Conservation (phyloP, 2,113 vertebrate species). For the Chauna torquata region DNA sequence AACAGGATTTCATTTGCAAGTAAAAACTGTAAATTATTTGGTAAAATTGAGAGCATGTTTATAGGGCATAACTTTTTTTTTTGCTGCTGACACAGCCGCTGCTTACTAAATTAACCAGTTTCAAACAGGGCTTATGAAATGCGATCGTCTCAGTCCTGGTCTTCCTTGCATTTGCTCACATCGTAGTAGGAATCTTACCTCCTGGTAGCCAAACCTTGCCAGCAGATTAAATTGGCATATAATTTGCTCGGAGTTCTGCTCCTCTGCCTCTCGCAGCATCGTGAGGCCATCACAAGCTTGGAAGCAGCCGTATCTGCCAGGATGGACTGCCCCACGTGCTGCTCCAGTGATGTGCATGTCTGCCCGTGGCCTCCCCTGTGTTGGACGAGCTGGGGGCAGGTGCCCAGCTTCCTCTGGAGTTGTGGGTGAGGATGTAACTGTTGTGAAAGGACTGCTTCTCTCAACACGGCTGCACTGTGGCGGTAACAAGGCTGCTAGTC, state of each 20-base stretch:
- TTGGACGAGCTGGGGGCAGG: background rate
- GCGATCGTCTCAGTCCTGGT: background rate
- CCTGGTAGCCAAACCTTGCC: background rate
- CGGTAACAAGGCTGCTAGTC: background rate
- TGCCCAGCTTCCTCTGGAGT: background rate
- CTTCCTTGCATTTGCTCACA: background rate
- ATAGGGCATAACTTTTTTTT: background rate
- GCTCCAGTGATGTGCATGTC: accelerated
- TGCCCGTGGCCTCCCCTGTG: background rate
- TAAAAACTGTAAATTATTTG: background rate
- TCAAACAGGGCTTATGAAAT: background rate
- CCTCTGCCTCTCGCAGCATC: background rate
- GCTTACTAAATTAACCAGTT: background rate
- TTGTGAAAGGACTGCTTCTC: background rate
- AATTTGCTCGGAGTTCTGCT: background rate
- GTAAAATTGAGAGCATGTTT: background rate
- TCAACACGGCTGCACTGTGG: background rate
- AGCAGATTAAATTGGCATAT: background rate
- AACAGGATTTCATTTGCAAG: background rate
- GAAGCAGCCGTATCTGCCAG: background rate
- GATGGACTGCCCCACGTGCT: background rate
- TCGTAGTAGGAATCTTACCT: background rate
- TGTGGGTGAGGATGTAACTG: background rate
- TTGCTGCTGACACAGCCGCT: background rate
- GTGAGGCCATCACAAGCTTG: background rate